phyloP scores from a whole-genome alignment of 2,113 vertebrate species.

The Okapia johnstoni region DNA sequence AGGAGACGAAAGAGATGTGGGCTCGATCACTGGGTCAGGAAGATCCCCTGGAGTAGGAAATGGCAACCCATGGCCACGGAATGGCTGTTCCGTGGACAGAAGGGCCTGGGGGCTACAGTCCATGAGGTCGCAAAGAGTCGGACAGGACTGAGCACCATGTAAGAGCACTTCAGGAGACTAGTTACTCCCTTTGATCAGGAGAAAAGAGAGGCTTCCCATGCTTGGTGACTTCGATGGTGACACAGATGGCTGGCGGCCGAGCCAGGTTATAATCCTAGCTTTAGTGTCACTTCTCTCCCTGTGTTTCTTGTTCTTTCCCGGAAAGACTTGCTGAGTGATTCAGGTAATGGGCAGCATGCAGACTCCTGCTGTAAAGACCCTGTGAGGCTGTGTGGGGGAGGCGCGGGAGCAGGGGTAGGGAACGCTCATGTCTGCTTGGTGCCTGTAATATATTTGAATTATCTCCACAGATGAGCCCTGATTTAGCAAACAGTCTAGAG shows the following conservation, averaged over 20 bases:
- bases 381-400: neutral
- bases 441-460: constrained; percentile 73
- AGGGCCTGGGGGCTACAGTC: neutral
- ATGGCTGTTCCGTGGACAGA: neutral
- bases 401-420: neutral
- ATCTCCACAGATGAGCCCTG: constrained; percentile 64
- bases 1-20: neutral
- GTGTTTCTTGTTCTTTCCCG: neutral
- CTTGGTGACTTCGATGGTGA: neutral
- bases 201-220: neutral
- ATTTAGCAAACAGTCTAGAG: constrained; percentile 67
- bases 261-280: fast-evolving
- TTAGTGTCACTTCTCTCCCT: neutral
- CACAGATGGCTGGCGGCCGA: fast-evolving
- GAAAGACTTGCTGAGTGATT: neutral
- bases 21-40: neutral
- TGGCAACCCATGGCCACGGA: neutral
- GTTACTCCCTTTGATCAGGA: neutral
- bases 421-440: constrained; percentile 26
- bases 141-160: neutral
- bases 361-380: neutral
- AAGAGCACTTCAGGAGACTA: neutral
- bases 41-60: neutral
- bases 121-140: neutral
- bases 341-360: neutral